A percentile compares a stretch with the other conserved stretches of the same genome.
Evolutionary conservation across 2,888 invertebrate genomes (phyloP).

Genomic region (Leistus spinibarbis): DNA sequence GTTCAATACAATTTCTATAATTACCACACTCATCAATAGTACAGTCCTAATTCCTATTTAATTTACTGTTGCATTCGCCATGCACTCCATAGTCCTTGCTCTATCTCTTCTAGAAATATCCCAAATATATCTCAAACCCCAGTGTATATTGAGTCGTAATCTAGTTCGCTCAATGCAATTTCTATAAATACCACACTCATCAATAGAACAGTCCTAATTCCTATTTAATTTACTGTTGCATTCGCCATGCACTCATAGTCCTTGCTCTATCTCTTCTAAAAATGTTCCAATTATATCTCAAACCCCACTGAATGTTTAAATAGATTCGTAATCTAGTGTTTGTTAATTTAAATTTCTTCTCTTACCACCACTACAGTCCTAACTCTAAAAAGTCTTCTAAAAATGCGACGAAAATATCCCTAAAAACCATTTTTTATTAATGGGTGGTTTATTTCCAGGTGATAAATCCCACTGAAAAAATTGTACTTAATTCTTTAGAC

Average conservation of each 20-base stretch:
- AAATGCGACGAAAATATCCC: neutral
- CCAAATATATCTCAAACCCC: neutral
- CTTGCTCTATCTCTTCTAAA: neutral
- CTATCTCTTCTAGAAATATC: neutral
- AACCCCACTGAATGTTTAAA: neutral
- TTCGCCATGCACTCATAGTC: neutral
- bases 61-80: neutral
- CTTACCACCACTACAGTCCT: no score
- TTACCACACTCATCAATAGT: no score
- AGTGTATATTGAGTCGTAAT: no score
- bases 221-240: neutral
- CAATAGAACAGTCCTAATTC: no score
- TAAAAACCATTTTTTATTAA: neutral
- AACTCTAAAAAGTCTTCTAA: no score
- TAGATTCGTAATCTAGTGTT: neutral
- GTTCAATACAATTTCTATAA: no score
- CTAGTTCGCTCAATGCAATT: no score
- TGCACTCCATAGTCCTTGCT: neutral
- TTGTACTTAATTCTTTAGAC: constrained; percentile 80
- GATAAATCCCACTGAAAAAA: constrained; percentile 66
- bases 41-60: no score
- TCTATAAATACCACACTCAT: no score
- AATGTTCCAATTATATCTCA: neutral
- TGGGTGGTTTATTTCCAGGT: constrained; percentile 64
- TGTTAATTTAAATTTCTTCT: neutral